Evolutionary conservation across 2,888 invertebrate species (phyloP), one percentile per base, ranked within the genome.

Genomic region (Thera britannica): DNA sequence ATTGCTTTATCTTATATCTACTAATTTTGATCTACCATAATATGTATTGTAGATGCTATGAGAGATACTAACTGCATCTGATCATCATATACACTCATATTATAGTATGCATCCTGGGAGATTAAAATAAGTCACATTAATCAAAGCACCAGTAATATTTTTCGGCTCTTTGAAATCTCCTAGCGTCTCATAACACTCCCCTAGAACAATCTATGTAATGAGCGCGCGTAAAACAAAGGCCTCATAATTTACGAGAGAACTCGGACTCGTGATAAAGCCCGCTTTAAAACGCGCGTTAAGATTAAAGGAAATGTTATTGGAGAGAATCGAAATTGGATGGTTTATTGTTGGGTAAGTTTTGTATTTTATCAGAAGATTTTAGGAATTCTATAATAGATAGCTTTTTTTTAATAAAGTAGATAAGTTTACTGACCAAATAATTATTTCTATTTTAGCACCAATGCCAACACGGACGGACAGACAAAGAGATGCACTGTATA

Each of bases 151-250:
- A 11, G 48, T 58, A 34, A 58, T 66, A 55, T 59, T 68, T 69
- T 55, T 46, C 49, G 41, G 41, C 54, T 55, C 12, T 57, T 48
- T 58, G 52, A 68, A 56, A 65, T 67, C 12, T 58, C 80, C 88
- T 84, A 84, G 82, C 80, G 84, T 77, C 79, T 77, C 81, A 85
- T 83, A 87, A 84, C 79, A 81, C 80, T 77, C 84, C 83, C 85
- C 83, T 80, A 81, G 82, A 86, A 86, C 88, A 88, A 89, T 90
- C 87, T 84, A 87, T 89, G 88, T 89, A 90, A 90, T 89, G 87
- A 89, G 86, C 82, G 81, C 77, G 83, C 84, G 86, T 90, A 89
- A 91, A 91, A 91, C 89, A 92, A 92, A 89, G 83, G 80, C 78
- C 70, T 74, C 74, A 81, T 89, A 88, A 91, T 91, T 92, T 91